Percentiles rank a stretch among this genome's conserved stretches.
Evolutionary conservation across 1,140 invertebrate species (phyloP).

Genomic region (Eciton burchellii): DNA sequence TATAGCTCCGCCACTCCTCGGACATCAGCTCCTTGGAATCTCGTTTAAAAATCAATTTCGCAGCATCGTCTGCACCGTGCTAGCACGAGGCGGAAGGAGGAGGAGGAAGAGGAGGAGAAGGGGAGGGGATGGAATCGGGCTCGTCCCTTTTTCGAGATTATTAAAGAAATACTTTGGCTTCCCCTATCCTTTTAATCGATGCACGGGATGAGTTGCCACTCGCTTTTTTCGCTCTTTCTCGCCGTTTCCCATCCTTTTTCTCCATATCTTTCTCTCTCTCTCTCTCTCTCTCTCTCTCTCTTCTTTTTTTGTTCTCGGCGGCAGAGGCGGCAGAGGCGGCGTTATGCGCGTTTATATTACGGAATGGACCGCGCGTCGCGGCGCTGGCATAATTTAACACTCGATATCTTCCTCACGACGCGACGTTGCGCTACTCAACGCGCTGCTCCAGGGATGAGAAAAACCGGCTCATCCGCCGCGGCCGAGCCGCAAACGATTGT

Average conservation of each 20-base stretch:
- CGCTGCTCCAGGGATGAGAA: constrained; percentile 22
- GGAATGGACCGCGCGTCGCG: constrained; percentile 20
- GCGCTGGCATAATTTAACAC: constrained; percentile 49
- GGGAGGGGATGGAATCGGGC: background rate
- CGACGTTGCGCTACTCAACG: constrained; percentile 22
- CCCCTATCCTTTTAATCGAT: constrained; percentile 54
- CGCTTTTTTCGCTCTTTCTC: constrained; percentile 17
- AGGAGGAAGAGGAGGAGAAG: too few relatives aligned
- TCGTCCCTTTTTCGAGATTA: constrained; percentile 44
- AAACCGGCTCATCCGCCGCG: constrained; percentile 16
- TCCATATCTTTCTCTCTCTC: background rate
- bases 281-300: background rate
- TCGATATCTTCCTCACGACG: constrained; percentile 14
- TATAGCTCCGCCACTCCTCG: constrained; percentile 40
- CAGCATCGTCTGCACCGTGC: constrained; percentile 49
- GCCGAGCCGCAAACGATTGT: constrained; percentile 44
- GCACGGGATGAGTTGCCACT: constrained; percentile 20
- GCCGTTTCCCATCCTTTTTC: background rate
- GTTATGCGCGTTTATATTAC: constrained; percentile 51
- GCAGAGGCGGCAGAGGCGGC: background rate
- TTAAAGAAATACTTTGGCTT: constrained; percentile 59
- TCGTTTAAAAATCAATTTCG: constrained; percentile 69
- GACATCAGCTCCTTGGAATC: constrained; percentile 52
- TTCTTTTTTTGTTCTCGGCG: background rate
- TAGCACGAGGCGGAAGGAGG: too few relatives aligned